Conservation (phyloP, 2,113 vertebrate species). For the Clinocottus analis region DNA sequence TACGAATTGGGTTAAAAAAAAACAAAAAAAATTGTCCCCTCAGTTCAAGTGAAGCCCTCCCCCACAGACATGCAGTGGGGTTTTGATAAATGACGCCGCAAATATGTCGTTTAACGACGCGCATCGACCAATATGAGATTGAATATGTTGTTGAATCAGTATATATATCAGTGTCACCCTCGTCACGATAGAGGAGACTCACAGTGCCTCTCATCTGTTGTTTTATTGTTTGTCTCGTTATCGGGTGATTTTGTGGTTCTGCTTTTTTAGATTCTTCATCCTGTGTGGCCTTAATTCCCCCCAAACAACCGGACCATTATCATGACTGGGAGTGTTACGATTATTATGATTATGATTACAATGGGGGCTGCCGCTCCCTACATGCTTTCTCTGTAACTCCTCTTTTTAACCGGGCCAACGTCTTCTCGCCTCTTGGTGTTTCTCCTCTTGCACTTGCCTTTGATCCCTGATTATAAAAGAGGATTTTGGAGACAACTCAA, state of each 20-base stretch:
- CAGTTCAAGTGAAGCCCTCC: not conserved
- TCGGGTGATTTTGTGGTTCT: conserved; percentile 5
- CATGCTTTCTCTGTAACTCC: not conserved
- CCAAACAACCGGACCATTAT: not conserved
- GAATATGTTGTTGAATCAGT: conserved; percentile 1
- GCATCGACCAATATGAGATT: conserved; percentile 3
- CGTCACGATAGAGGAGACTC: conserved; percentile 10
- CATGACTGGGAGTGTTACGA: not conserved
- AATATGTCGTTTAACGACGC: not conserved
- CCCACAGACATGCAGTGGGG: not conserved
- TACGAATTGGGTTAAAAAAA: not conserved
- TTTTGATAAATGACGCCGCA: not conserved
- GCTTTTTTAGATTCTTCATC: conserved; percentile 12
- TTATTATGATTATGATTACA: not conserved
- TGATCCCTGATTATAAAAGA: not conserved
- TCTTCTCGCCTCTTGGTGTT: not conserved
- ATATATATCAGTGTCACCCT: conserved; percentile 15
- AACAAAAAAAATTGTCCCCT: not conserved
- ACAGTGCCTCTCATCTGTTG: conserved; percentile 27
- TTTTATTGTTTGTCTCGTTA: not conserved
- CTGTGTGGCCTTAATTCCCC: conserved; percentile 52
- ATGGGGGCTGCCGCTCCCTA: not conserved
- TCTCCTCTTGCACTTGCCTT: not conserved
- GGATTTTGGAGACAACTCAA: not conserved
- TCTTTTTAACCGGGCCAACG: conserved; percentile 4